A percentile compares a stretch with the other conserved stretches of the same genome.
Evolutionary conservation across 1,140 invertebrate species (phyloP).

Genomic region (Heterodera schachtii): DNA sequence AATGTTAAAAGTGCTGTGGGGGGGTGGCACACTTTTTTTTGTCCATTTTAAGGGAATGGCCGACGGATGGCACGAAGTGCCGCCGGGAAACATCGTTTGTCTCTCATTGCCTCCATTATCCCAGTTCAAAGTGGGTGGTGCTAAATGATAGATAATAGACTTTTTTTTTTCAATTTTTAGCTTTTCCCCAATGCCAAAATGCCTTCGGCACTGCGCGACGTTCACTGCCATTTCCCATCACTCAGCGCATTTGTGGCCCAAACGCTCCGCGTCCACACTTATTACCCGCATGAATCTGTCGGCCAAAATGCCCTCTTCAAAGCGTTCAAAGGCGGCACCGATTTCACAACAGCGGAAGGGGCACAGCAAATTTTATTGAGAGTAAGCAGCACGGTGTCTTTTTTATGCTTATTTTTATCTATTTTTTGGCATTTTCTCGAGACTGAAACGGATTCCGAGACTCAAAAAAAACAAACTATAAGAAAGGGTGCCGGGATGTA

Average conservation of each 20-base stretch:
- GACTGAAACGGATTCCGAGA: no score
- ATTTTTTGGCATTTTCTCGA: no score
- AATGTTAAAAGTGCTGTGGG: neutral
- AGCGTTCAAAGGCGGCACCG: neutral
- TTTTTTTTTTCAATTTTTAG: neutral
- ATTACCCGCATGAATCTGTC: neutral
- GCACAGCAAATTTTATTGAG: neutral
- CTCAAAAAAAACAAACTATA: no score
- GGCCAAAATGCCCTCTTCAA: neutral
- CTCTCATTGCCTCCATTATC: neutral
- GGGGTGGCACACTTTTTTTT: neutral
- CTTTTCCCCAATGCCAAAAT: neutral
- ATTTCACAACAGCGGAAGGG: neutral
- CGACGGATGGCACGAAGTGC: slow-evolving; percentile 10
- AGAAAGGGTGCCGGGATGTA: no score
- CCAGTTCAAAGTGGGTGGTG: neutral
- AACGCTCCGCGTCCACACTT: neutral
- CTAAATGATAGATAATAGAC: neutral
- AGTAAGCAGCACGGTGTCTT: neutral
- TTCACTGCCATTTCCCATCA: neutral
- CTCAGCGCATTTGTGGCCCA: neutral
- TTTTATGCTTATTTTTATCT: no score
- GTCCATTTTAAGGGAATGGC: neutral
- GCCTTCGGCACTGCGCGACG: neutral
- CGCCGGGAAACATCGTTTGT: slow-evolving; percentile 2